phyloP scores from a whole-genome alignment of 2,113 vertebrate species.

The Fulica atra region DNA sequence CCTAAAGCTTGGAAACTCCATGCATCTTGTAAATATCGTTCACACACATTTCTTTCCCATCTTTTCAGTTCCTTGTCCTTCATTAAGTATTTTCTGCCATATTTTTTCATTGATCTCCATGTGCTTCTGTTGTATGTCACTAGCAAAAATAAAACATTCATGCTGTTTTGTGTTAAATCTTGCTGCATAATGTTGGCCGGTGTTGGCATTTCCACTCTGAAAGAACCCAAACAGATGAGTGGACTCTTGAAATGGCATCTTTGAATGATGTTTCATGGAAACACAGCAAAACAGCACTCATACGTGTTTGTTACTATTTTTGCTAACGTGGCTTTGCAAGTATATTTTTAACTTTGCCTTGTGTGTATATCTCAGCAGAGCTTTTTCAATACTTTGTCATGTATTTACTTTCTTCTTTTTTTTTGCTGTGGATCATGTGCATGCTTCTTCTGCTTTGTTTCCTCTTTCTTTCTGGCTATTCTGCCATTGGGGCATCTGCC shows the following conservation, averaged over 20 bases:
- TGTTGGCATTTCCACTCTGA: neutral
- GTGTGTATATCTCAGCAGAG: neutral
- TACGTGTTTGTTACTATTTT: neutral
- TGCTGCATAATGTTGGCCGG: neutral
- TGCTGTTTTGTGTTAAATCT: conserved; percentile 34
- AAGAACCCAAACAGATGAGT: neutral
- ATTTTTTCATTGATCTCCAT: conserved; percentile 2
- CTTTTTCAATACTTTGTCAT: conserved; percentile 15
- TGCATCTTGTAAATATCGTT: conserved; percentile 12
- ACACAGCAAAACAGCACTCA: conserved; percentile 35
- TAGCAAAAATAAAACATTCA: conserved; percentile 50
- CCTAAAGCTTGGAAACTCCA: conserved; percentile 16
- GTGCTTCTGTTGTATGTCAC: conserved; percentile 25
- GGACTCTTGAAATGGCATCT: neutral
- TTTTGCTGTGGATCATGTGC: conserved; percentile 73
- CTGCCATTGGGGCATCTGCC: conserved; percentile 60
- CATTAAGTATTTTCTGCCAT: neutral
- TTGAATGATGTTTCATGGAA: neutral
- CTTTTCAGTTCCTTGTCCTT: conserved; percentile 9
- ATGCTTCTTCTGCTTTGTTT: conserved; percentile 79
- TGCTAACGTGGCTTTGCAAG: conserved; percentile 12
- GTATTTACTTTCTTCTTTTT: conserved; percentile 41
- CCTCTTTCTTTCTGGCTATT: conserved; percentile 59
- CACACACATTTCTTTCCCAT: conserved; percentile 6
- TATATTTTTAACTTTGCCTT: neutral